Conservation (phyloP, 1,140 invertebrate species). For the Mactra quadrangularis region DNA sequence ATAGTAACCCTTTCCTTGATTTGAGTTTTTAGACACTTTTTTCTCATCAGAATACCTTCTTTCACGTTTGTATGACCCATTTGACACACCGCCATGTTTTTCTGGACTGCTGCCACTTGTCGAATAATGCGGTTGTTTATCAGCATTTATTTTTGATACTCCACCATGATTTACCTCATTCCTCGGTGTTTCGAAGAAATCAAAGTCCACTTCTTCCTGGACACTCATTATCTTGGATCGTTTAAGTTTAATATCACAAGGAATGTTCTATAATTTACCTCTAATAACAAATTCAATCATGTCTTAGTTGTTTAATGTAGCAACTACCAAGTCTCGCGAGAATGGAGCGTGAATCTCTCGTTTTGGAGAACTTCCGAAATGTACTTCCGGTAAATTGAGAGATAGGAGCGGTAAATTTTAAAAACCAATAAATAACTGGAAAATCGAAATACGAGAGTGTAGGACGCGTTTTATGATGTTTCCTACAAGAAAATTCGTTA, state of each 20-base stretch:
- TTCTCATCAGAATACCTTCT: not conserved
- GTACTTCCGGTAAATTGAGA: too few species aligned
- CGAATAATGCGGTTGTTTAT: slow-evolving; percentile 40
- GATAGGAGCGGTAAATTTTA: too few species aligned
- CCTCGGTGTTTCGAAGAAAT: slow-evolving; percentile 76
- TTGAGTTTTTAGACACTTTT: slow-evolving; percentile 21
- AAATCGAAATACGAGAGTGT: too few species aligned
- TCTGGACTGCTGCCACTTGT: not conserved
- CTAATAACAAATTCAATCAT: slow-evolving; percentile 23
- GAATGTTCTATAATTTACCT: not conserved
- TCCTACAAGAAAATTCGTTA: too few species aligned
- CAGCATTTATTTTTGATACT: slow-evolving; percentile 42
- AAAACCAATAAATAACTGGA: too few species aligned
- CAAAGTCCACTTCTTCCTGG: slow-evolving; percentile 71
- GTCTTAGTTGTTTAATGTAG: slow-evolving; percentile 69
- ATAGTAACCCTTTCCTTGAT: slow-evolving; percentile 4
- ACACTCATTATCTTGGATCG: not conserved
- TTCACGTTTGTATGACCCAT: not conserved
- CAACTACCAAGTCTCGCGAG: slow-evolving; percentile 71
- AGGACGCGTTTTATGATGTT: too few species aligned
- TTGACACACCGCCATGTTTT: slow-evolving; percentile 51
- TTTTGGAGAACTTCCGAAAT: not conserved
- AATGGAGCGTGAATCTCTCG: slow-evolving; percentile 23
- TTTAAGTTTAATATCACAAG: not conserved
- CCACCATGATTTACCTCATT: slow-evolving; percentile 25